These are phyloP conservation scores for Scaptomyza reducta DNA, from an alignment of 2,888 invertebrate species.

Conservation along the genomic window DNA sequence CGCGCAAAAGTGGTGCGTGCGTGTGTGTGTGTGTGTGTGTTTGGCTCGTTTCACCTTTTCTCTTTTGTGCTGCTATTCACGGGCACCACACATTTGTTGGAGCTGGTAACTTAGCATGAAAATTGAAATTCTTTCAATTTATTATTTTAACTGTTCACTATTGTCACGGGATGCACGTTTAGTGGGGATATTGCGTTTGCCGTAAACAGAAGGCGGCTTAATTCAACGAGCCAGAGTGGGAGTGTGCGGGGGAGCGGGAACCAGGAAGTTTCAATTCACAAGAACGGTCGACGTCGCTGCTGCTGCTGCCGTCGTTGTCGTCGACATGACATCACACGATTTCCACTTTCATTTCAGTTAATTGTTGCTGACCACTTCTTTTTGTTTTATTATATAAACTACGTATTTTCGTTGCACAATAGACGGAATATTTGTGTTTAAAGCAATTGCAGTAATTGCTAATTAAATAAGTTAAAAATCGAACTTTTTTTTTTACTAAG, in stretches of 20 bases:
- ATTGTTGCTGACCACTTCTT: conserved; percentile 47
- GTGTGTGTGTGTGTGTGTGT: conserved; percentile 40
- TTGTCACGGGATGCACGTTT: conserved; percentile 43
- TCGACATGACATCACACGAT: conserved; percentile 71
- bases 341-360: conserved; percentile 65
- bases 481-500: conserved; percentile 51
- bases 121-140: conserved; percentile 43
- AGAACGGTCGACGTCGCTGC: conserved; percentile 64
- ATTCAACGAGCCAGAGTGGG: conserved; percentile 16
- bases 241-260: conserved; percentile 33
- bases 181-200: conserved; percentile 29
- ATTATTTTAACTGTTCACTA: conserved; percentile 28
- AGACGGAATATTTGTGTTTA: conserved; percentile 51
- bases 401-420: conserved; percentile 69
- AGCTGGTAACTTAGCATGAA: conserved; percentile 48
- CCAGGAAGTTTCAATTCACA: conserved; percentile 76
- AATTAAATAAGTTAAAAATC: conserved; percentile 46
- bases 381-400: conserved; percentile 4
- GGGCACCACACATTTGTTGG: conserved; percentile 46
- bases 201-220: conserved; percentile 26
- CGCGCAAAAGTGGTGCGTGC: conserved; percentile 34
- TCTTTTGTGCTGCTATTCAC: conserved; percentile 68
- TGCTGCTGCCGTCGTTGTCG: conserved; percentile 24
- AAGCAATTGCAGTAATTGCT: conserved; percentile 50
- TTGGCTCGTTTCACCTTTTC: conserved; percentile 74